These are phyloP conservation scores for Embiotoca jacksoni DNA, from an alignment of 2,113 vertebrate genomes.

Conservation along the genomic window DNA sequence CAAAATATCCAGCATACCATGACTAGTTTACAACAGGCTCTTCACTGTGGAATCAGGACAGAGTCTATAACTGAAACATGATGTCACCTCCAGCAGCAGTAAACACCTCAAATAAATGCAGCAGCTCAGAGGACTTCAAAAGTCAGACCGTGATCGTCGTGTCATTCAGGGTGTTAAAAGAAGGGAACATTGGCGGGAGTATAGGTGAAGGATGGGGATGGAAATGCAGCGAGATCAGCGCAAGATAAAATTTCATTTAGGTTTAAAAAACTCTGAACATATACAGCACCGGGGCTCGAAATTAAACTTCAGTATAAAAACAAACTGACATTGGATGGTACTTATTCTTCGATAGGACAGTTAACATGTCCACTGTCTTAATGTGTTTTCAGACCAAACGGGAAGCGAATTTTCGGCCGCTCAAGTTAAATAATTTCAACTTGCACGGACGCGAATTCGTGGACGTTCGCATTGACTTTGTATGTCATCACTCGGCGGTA, in stretches of 20 bases:
- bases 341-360: neutral
- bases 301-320: neutral
- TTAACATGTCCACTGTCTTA: neutral
- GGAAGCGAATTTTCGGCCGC: too few species aligned
- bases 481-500: too few species aligned
- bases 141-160: too few species aligned
- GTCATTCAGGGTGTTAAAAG: neutral
- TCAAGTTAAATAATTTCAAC: too few species aligned
- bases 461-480: too few species aligned
- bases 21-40: slow-evolving; percentile 23
- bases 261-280: neutral
- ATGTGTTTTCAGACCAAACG: too few species aligned
- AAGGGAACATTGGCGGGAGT: slow-evolving; percentile 22
- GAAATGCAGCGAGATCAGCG: neutral
- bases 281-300: neutral
- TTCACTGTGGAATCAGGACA: slow-evolving; percentile 25
- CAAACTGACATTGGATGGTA: neutral
- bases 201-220: slow-evolving; percentile 7
- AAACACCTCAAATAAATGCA: too few species aligned
- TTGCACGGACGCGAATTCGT: too few species aligned
- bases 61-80: slow-evolving; percentile 57
- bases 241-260: neutral
- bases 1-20: slow-evolving; percentile 23
- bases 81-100: slow-evolving; percentile 28
- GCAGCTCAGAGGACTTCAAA: too few species aligned